Conservation (phyloP, 2,888 invertebrate species). For the Ecdyonurus torrentis region DNA sequence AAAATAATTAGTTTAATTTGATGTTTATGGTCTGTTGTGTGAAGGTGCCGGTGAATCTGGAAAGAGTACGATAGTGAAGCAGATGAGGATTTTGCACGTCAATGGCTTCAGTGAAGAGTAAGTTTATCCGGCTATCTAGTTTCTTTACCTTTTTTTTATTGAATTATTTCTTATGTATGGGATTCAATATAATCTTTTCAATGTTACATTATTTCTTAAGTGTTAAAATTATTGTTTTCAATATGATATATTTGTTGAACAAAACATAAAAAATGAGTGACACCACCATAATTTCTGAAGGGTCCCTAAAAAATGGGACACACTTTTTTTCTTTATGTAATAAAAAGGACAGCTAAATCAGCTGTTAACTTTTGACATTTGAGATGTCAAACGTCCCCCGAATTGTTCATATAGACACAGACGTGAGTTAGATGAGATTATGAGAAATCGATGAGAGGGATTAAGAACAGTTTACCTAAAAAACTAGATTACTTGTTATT, state of each 20-base stretch:
- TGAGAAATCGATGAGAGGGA: neutral
- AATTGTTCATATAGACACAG: too few species aligned
- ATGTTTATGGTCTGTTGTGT: constrained; percentile 14
- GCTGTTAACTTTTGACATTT: neutral
- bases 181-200: too few species aligned
- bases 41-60: constrained; percentile 94
- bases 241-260: too few species aligned
- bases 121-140: constrained; percentile 23
- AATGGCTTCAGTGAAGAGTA: constrained; percentile 95
- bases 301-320: neutral
- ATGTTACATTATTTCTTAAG: too few species aligned
- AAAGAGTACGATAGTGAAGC: constrained; percentile 99
- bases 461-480: neutral
- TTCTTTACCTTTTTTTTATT: too few species aligned
- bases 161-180: too few species aligned
- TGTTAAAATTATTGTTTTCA: too few species aligned
- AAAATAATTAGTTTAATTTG: constrained; percentile 13
- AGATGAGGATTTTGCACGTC: constrained; percentile 99
- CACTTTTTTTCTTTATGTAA: neutral
- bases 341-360: neutral
- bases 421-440: neutral
- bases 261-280: too few species aligned
- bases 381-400: neutral
- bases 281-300: neutral
- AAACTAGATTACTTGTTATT: neutral